Percentiles rank a stretch among this genome's conserved stretches.
These are phyloP conservation scores for Aulostomus chinensis DNA, from an alignment of 2,797 vertebrate species.

Conservation along the genomic window DNA sequence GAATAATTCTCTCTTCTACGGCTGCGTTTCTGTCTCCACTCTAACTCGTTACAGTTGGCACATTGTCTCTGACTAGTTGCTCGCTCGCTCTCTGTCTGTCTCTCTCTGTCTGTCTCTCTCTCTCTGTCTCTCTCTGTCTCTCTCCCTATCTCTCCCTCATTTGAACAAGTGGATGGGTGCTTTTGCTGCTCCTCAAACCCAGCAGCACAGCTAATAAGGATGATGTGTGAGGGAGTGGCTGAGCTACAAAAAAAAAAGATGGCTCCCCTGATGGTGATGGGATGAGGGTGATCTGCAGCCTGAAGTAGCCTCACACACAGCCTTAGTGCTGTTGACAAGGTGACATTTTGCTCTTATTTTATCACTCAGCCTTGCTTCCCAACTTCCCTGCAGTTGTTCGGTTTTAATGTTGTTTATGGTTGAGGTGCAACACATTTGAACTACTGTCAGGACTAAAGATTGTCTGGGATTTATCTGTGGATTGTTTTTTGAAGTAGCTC, in stretches of 20 bases:
- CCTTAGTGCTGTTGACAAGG: no score
- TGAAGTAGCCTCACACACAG: conserved; percentile 1
- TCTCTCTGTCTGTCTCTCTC: no score
- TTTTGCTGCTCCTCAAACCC: conserved; percentile 29
- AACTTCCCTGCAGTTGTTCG: no score
- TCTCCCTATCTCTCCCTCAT: neutral
- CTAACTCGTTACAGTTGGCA: conserved; percentile 17
- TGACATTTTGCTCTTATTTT: no score
- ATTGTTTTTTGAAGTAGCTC: no score
- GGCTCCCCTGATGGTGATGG: conserved; percentile 51
- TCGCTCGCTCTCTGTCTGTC: no score
- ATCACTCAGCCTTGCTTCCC: no score
- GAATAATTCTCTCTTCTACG: conserved; percentile 7
- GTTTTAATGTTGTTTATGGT: no score
- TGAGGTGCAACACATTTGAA: no score
- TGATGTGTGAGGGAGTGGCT: conserved; percentile 8
- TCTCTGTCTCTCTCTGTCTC: neutral
- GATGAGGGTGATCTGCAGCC: conserved; percentile 39
- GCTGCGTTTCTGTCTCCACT: neutral
- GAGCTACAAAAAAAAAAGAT: conserved; percentile 16
- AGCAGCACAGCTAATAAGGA: conserved; percentile 42
- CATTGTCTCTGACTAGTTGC: conserved; percentile 1
- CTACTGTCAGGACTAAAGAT: no score
- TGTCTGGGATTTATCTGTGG: no score
- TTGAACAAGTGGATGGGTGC: conserved; percentile 20